A percentile compares a stretch with the other conserved stretches of the same genome.
These are phyloP conservation scores for Sorex araneus DNA, from an alignment of 2,113 vertebrate genomes.

Conservation along the genomic window DNA sequence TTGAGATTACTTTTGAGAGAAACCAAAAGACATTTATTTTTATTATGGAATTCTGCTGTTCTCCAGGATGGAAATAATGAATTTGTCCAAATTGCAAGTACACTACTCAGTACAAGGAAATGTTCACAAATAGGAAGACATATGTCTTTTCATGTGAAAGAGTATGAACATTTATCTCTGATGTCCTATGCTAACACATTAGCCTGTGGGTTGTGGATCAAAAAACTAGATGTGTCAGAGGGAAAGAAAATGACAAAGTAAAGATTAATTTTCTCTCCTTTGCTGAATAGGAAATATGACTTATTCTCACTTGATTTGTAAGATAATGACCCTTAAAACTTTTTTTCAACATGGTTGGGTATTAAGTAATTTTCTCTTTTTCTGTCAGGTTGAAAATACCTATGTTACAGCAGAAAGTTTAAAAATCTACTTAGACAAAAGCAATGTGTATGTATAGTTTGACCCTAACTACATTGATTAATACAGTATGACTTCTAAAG, in stretches of 20 bases:
- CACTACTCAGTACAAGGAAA: neutral
- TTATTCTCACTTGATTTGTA: neutral
- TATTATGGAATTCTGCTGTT: neutral
- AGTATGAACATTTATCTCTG: neutral
- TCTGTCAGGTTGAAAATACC: neutral
- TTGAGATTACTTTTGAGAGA: neutral
- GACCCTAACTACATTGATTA: conserved; percentile 13
- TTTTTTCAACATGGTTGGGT: neutral
- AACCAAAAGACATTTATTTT: neutral
- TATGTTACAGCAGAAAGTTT: neutral
- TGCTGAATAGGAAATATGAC: neutral
- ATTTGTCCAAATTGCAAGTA: neutral
- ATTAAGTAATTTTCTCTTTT: neutral
- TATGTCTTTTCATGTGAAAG: neutral
- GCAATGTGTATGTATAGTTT: neutral
- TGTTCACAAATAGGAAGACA: neutral
- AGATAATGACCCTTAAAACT: neutral
- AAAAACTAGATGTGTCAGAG: neutral
- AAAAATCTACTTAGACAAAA: neutral
- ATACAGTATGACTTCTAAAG: neutral
- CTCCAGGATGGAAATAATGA: neutral
- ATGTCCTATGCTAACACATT: neutral
- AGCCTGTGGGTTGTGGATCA: neutral
- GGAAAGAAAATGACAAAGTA: neutral
- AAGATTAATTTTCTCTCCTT: neutral